Conservation (phyloP, 2,113 vertebrate genomes). For the Triplophysa rosa region DNA sequence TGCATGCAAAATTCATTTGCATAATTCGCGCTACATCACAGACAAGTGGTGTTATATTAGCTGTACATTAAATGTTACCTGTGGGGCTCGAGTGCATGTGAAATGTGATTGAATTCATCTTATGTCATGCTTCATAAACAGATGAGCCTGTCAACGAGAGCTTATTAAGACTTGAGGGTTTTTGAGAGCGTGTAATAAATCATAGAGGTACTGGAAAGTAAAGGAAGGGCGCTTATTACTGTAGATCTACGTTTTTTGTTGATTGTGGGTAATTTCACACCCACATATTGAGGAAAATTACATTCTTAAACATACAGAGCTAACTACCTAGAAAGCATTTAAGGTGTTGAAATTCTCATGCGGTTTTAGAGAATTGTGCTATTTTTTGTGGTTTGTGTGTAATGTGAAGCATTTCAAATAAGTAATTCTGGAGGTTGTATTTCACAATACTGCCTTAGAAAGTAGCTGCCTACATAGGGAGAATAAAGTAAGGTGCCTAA, state of each 20-base stretch:
- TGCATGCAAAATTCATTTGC: neutral
- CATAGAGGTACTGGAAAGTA: neutral
- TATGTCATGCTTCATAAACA: conserved; percentile 15
- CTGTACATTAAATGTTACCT: neutral
- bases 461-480: neutral
- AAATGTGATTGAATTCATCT: conserved; percentile 9
- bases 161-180: conserved; percentile 6
- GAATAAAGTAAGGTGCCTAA: neutral
- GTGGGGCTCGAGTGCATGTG: conserved; percentile 1
- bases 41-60: conserved; percentile 6
- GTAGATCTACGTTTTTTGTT: neutral
- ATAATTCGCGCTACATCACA: neutral
- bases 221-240: neutral
- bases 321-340: neutral
- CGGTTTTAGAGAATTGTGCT: too few species aligned
- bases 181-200: conserved; percentile 14
- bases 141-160: neutral
- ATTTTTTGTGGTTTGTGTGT: too few species aligned
- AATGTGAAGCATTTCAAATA: too few species aligned
- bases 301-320: neutral
- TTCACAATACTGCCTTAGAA: neutral
- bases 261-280: neutral
- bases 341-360: neutral
- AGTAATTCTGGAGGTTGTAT: neutral
- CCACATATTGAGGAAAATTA: neutral